phyloP scores from a whole-genome alignment of 1,140 invertebrate species.

The Macrobrachium rosenbergii region DNA sequence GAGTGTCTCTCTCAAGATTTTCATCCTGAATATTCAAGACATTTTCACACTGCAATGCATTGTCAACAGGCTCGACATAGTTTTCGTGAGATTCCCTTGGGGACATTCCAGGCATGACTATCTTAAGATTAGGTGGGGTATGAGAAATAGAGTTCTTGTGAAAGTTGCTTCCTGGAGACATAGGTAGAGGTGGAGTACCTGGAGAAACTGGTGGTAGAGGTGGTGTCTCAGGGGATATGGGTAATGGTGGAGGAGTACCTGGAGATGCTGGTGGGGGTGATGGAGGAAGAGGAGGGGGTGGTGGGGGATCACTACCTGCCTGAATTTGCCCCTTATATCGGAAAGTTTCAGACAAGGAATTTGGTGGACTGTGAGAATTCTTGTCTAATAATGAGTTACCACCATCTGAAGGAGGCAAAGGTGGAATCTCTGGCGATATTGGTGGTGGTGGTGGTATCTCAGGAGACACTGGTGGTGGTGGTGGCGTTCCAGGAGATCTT shows the following conservation, averaged over 20 bases:
- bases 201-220: constrained; percentile 20
- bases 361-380: background rate
- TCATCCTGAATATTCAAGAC: constrained; percentile 13
- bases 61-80: constrained; percentile 29
- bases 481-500: background rate
- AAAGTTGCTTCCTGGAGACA: constrained; percentile 1
- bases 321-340: background rate
- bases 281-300: constrained; percentile 15
- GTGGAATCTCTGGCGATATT: constrained; percentile 3
- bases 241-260: background rate
- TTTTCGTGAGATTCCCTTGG: constrained; percentile 32
- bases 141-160: background rate
- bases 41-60: constrained; percentile 23
- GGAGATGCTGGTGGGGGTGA: background rate
- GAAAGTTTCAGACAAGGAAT: background rate
- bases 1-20: constrained; percentile 55
- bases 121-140: constrained; percentile 22
- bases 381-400: too few relatives aligned
- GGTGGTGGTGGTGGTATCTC: constrained; percentile 2
- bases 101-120: constrained; percentile 14
- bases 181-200: constrained; percentile 25
- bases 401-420: background rate
- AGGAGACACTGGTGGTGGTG: constrained; percentile 1
- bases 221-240: background rate
- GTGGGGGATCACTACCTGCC: background rate